These are phyloP conservation scores for Carassius carassius DNA, from an alignment of 2,113 vertebrate species.

Conservation along the genomic window DNA sequence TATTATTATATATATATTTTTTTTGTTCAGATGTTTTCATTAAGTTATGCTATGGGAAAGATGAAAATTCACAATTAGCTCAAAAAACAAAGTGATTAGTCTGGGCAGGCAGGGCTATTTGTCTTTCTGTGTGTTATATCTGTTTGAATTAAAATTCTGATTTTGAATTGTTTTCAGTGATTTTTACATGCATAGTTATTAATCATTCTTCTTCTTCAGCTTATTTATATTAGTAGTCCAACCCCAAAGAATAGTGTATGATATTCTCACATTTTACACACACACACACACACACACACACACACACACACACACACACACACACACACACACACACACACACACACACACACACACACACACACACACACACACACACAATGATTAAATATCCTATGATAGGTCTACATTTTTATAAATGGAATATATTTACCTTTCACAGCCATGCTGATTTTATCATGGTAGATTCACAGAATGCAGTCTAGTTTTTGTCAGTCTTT, in stretches of 20 bases:
- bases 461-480: neutral
- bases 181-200: neutral
- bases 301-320: too few species aligned
- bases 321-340: too few species aligned
- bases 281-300: too few species aligned
- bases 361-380: too few species aligned
- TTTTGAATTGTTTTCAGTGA: neutral
- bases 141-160: neutral
- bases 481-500: neutral
- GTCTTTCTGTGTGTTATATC: neutral
- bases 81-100: conserved; percentile 1
- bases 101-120: neutral
- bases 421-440: neutral
- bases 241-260: neutral
- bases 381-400: neutral
- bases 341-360: too few species aligned
- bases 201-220: neutral
- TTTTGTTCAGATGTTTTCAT: conserved; percentile 19
- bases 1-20: neutral
- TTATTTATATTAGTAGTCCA: neutral
- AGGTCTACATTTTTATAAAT: neutral
- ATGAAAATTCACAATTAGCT: conserved; percentile 15
- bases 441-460: neutral
- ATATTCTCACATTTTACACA: neutral
- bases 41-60: neutral